phyloP scores from a whole-genome alignment of 2,797 vertebrate genomes.

The Spinus olivaceus region DNA sequence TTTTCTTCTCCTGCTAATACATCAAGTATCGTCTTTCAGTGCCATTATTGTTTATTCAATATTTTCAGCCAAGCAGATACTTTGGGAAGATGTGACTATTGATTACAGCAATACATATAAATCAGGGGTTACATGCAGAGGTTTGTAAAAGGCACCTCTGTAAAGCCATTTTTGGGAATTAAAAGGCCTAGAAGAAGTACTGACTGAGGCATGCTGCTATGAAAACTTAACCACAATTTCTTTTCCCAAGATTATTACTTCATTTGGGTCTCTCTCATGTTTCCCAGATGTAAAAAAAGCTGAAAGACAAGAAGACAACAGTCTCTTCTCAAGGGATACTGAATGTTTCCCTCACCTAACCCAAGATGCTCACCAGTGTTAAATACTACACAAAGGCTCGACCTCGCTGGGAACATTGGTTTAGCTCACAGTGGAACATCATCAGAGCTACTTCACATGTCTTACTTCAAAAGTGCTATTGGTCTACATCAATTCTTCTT shows the following conservation, averaged over 20 bases:
- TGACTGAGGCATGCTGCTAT: not conserved
- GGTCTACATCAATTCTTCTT: not conserved
- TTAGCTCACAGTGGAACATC: not conserved
- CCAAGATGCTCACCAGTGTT: not conserved
- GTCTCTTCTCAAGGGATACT: not conserved
- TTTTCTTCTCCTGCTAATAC: not conserved
- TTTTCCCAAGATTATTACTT: not conserved
- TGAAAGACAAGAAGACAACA: not conserved
- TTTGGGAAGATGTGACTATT: not conserved
- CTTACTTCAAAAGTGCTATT: not conserved
- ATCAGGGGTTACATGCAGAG: not conserved
- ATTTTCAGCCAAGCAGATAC: not conserved
- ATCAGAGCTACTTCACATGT: not conserved
- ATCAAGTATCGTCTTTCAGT: not conserved
- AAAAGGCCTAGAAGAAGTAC: not conserved
- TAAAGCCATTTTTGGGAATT: not conserved
- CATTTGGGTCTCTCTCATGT: not conserved
- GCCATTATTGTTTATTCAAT: not conserved
- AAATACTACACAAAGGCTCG: not conserved
- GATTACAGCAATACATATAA: not conserved
- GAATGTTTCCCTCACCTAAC: not conserved
- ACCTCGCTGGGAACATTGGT: rapidly evolving
- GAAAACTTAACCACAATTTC: not conserved
- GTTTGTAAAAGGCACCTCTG: not conserved
- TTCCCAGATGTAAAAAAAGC: not conserved